These are phyloP conservation scores for Aphis craccivora DNA, from an alignment of 1,140 invertebrate genomes.

Conservation along the genomic window DNA sequence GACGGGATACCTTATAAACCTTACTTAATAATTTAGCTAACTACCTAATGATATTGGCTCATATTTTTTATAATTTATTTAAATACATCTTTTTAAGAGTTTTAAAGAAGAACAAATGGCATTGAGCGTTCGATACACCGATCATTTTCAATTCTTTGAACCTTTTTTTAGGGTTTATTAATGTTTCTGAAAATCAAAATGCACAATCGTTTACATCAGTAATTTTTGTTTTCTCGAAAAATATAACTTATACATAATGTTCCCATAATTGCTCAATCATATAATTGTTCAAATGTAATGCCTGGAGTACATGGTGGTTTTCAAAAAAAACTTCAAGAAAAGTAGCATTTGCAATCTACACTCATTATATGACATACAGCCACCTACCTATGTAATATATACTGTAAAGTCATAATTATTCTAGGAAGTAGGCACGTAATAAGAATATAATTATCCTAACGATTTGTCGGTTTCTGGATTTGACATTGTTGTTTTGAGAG, in stretches of 20 bases:
- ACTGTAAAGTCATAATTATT: too few relatives aligned
- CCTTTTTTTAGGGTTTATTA: background rate
- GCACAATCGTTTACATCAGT: background rate
- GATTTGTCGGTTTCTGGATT: background rate
- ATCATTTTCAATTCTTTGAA: background rate
- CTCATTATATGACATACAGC: conserved; percentile 48
- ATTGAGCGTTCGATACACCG: background rate
- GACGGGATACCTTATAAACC: too few relatives aligned
- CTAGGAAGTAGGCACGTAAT: too few relatives aligned
- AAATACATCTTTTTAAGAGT: background rate
- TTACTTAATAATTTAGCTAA: background rate
- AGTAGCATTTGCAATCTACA: conserved; percentile 58
- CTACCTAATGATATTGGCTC: background rate
- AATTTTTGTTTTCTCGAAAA: background rate
- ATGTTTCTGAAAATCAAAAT: conserved; percentile 25
- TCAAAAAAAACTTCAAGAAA: conserved; percentile 54
- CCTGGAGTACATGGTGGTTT: conserved; percentile 29
- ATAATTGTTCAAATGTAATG: conserved; percentile 59
- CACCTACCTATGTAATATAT: too few relatives aligned
- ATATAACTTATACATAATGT: background rate
- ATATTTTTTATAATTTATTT: background rate
- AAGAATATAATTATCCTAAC: too few relatives aligned
- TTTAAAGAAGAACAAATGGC: conserved; percentile 24
- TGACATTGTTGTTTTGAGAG: background rate
- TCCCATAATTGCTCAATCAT: conserved; percentile 52